Base-by-base conservation (phyloP, 2,113 vertebrate genomes). In the Mohoua ochrocephala region DNA sequence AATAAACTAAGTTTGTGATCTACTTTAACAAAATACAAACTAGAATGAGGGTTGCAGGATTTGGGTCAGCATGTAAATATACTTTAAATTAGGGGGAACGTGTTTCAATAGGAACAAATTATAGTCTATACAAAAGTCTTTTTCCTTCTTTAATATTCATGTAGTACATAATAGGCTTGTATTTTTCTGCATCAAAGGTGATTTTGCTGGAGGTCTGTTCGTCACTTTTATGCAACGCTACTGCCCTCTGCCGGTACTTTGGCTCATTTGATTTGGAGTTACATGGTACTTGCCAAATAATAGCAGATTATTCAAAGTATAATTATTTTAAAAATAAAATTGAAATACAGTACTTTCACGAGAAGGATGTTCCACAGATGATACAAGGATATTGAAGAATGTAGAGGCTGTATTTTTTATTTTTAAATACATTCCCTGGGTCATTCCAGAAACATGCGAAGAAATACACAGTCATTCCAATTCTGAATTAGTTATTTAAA, bases 171-270 rank as follows among this genome's bases (percentile, higher is more conserved):
- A 90, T 47, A 78, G 33, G 44, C 45, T 59, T 16, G 4, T 84
- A 22, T 87, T 91, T 79, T 91, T 78, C 56, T 93, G 49, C n/a
- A 47, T 79, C 63, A 42, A 54, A 94, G 67, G 71, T 84, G 87
- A n/a, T 87, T 78, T 91, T 75, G 45, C 24, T 67, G 37, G 69
- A n/a, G 44, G 21, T 28, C 41, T 47, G 28, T 45, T 61, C 7
- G 2, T 11, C 52, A 30, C 41, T 91, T 84, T 2, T 11, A 30
- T 64, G 70, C 65, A 79, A 35, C 86, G 30, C 65, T 96, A 84
- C 93, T 97, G 98, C 98, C 98, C 97, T 97, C 98, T 98, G 53
- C 91, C 6, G 98, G 96, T 74, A 3, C 12, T 8, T 26, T 1
- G 11, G 10, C 26, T 87, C 30, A 9, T 57, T 53, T 44, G 57